These are phyloP conservation scores for Dallia pectoralis DNA, from an alignment of 2,797 vertebrate species.

Conservation along the genomic window DNA sequence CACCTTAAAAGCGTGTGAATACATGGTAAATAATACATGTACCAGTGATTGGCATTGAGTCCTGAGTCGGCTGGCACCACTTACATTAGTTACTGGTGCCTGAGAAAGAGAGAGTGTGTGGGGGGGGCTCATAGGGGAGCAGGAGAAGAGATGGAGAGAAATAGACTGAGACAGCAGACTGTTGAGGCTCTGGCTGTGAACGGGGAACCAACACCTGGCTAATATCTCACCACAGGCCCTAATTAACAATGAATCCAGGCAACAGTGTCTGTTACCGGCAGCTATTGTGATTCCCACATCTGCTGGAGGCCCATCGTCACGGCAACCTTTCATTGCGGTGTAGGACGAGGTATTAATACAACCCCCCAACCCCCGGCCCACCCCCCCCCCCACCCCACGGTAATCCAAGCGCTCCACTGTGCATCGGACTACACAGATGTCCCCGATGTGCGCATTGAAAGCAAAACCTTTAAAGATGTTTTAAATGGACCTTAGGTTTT, in stretches of 20 bases:
- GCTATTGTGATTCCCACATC: slow-evolving; percentile 49
- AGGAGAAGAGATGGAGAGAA: neutral
- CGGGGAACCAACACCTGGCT: slow-evolving; percentile 58
- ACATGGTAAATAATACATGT: neutral
- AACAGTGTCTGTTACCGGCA: slow-evolving; percentile 17
- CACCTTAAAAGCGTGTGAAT: neutral
- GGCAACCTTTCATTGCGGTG: slow-evolving; percentile 42
- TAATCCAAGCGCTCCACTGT: neutral
- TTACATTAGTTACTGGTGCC: neutral
- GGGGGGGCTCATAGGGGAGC: neutral
- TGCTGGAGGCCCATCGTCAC: slow-evolving; percentile 29
- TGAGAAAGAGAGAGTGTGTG: neutral
- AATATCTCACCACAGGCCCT: slow-evolving; percentile 53
- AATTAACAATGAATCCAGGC: slow-evolving; percentile 40
- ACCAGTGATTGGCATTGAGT: neutral
- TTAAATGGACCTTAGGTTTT: neutral
- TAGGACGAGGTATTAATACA: slow-evolving; percentile 53
- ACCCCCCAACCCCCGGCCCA: slow-evolving; percentile 37
- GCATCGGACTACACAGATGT: neutral
- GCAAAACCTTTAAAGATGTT: neutral
- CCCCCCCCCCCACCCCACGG: neutral
- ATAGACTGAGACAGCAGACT: neutral
- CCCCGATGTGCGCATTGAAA: neutral
- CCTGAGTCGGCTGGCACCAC: neutral
- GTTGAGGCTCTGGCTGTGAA: neutral